A percentile compares a stretch with the other conserved stretches of the same genome.
Conservation (phyloP, 1,140 invertebrate genomes). For the Monomorium pharaonis region DNA sequence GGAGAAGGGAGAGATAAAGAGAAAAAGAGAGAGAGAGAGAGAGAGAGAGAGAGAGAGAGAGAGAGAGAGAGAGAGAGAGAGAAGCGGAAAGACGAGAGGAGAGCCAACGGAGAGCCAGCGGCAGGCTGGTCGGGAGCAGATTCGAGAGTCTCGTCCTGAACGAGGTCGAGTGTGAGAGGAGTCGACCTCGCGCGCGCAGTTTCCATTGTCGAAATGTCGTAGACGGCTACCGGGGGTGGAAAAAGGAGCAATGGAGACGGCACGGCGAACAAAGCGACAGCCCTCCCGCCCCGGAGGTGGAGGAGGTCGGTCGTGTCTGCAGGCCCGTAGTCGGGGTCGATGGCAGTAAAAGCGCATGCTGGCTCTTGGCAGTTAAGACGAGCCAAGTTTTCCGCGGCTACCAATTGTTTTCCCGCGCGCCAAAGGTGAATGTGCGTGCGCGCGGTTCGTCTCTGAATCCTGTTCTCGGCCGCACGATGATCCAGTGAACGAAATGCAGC, state of each 20-base stretch:
- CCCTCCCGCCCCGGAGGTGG: background rate
- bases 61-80: background rate
- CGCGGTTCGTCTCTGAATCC: background rate
- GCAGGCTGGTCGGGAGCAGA: conserved; percentile 19
- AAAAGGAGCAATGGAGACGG: conserved; percentile 56
- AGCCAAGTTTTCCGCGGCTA: conserved; percentile 71
- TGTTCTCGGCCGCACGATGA: background rate
- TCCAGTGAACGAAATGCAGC: conserved; percentile 46
- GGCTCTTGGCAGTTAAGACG: conserved; percentile 68
- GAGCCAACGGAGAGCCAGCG: background rate
- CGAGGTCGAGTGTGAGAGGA: conserved; percentile 50
- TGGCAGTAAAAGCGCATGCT: conserved; percentile 61
- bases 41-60: background rate
- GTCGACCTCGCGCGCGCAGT: conserved; percentile 58
- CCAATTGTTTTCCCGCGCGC: conserved; percentile 73
- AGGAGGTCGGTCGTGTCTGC: conserved; percentile 7
- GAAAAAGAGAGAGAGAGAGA: too few relatives aligned
- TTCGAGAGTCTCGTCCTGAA: conserved; percentile 58
- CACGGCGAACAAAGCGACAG: conserved; percentile 34
- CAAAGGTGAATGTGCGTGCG: background rate
- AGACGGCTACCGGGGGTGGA: conserved; percentile 24
- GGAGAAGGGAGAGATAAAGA: too few relatives aligned
- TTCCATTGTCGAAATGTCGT: conserved; percentile 75
- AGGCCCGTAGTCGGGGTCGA: conserved; percentile 21
- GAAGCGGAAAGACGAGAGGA: conserved; percentile 11